Base-by-base conservation (phyloP, 2,113 vertebrate species). In the Pica pica region DNA sequence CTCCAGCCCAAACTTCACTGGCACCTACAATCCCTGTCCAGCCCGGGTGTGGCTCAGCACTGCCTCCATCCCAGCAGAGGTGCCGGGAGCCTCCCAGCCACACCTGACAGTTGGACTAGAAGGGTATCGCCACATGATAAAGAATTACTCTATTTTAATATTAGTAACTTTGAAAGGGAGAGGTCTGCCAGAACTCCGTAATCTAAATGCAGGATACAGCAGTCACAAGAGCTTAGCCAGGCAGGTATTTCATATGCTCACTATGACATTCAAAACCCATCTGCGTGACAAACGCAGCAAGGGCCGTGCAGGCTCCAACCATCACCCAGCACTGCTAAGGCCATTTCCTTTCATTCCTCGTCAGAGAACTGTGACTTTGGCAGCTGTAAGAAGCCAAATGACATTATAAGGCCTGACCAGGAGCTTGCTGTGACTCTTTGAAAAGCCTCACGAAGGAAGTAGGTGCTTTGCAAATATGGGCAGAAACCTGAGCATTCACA, bases 401-500 rank as follows among this genome's bases (percentile, higher is more conserved):
- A 50, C 39, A 46, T 35, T 19, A 18, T 6, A 37, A 5, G 50
- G 53, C 33, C 63, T 35, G 68, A 49, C 31, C 11, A 73, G 67
- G 55, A 56, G 46, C 31, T 41, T 41, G 16, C 19, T 69, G 75
- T 7, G n/a, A 50, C 50, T 59, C 33, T 52, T 10, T 49, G 63
- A 93, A 22, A 39, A 70, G 71, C 55, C 55, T 61, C 52, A 47
- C 0, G 0, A 83, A 81, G 2, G n/a, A 47, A 77, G 5, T 3
- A 65, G 67, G 22, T 44, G 37, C 46, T 91, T 9, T 70, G 70
- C 37, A 80, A 80, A 67, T n/a, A 16, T 1, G 44, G 1, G 1
- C 35, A 61, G 46, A 71, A 56, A 69, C 10, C 70, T 4, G 24
- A 37, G 28, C 10, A 2, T 39, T 56, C 68, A 12, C 0, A 0